Evolutionary conservation across 1,140 invertebrate genomes (phyloP).

Genomic region (Drosophila ogumai): DNA sequence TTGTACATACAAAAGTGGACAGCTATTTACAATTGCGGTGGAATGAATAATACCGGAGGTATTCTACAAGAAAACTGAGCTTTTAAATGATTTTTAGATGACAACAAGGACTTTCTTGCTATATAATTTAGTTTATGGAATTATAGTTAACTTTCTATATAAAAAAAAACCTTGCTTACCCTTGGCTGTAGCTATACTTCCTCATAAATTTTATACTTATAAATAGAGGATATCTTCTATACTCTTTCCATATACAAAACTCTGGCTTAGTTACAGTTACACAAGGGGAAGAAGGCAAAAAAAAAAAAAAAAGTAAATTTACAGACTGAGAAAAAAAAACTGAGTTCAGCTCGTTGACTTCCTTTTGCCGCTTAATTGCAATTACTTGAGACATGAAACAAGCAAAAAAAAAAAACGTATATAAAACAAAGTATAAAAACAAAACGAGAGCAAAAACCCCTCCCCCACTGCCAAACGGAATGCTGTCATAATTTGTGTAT

Average conservation of each 20-base stretch:
- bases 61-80: too few species aligned
- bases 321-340: constrained; percentile 14
- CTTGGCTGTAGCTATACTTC: not conserved
- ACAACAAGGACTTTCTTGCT: too few species aligned
- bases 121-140: not conserved
- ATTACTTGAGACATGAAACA: constrained; percentile 71
- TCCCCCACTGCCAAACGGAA: not conserved
- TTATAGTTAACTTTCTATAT: not conserved
- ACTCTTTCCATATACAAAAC: constrained; percentile 3
- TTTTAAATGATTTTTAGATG: not conserved
- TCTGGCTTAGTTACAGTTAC: constrained; percentile 28
- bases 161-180: too few species aligned
- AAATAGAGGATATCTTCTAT: not conserved
- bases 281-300: not conserved
- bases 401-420: constrained; percentile 7
- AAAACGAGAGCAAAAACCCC: constrained; percentile 8
- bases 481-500: constrained; percentile 69
- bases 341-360: constrained; percentile 54
- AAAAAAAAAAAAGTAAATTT: not conserved
- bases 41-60: not conserved
- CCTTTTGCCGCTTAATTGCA: constrained; percentile 73
- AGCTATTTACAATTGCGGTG: constrained; percentile 24
- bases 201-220: not conserved
- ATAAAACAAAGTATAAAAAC: constrained; percentile 10
- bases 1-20: constrained; percentile 20